phyloP scores from a whole-genome alignment of 2,888 invertebrate species.

The Melieria crassipennis region DNA sequence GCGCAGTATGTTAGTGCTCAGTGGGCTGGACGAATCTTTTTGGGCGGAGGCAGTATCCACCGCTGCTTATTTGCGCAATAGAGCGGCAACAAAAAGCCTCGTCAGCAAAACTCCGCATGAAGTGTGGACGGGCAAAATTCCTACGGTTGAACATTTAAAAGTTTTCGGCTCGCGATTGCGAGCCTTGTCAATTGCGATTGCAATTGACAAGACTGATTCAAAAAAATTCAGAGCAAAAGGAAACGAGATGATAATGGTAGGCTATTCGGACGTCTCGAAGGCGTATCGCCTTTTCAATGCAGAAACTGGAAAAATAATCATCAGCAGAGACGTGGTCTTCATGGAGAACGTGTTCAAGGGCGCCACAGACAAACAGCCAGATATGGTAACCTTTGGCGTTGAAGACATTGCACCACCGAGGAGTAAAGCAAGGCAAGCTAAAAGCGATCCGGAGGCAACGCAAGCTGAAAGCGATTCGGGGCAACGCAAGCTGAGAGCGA shows the following conservation, averaged over 20 bases:
- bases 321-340: constrained; percentile 30
- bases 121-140: constrained; percentile 40
- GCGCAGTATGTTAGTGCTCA: constrained; percentile 38
- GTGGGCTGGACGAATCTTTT: constrained; percentile 43
- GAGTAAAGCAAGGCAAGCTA: neutral
- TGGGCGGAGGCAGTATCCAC: constrained; percentile 45
- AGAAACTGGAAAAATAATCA: constrained; percentile 15
- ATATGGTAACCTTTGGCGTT: too few relatives aligned
- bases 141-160: constrained; percentile 35
- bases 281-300: constrained; percentile 35
- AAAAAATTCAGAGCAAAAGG: constrained; percentile 42
- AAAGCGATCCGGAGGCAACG: neutral
- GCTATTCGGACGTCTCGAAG: constrained; percentile 33
- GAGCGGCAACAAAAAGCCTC: constrained; percentile 39
- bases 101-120: constrained; percentile 45
- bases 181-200: too few relatives aligned
- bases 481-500: neutral
- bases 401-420: too few relatives aligned
- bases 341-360: neutral
- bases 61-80: constrained; percentile 40
- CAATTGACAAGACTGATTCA: constrained; percentile 34
- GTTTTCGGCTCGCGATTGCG: constrained; percentile 40
- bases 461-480: neutral
- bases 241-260: constrained; percentile 32
- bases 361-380: too few relatives aligned